phyloP scores from a whole-genome alignment of 2,797 vertebrate species.

The Argentina silus region DNA sequence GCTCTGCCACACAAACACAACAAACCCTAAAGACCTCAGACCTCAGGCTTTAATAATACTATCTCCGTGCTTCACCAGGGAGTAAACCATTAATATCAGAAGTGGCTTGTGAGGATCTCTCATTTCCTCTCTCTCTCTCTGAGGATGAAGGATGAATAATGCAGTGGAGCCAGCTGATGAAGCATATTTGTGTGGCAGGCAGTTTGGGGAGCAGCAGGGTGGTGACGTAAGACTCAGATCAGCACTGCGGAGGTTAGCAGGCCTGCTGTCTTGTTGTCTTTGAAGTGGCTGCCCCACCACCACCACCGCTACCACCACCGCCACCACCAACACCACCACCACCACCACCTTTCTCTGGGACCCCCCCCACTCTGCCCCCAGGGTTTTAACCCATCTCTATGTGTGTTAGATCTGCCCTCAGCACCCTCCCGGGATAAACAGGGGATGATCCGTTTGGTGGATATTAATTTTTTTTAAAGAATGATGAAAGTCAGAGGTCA shows the following conservation, averaged over 20 bases:
- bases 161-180: conserved; percentile 62
- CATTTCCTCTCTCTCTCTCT: conserved; percentile 38
- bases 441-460: background rate
- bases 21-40: background rate
- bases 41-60: background rate
- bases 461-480: background rate
- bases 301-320: conserved; percentile 12
- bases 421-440: background rate
- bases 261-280: conserved; percentile 18
- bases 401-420: background rate
- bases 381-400: conserved; percentile 19
- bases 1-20: background rate
- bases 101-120: conserved; percentile 37
- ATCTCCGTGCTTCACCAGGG: conserved; percentile 17
- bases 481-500: background rate
- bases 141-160: conserved; percentile 54
- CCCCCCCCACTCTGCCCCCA: background rate
- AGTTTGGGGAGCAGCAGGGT: conserved; percentile 42
- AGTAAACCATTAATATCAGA: conserved; percentile 39
- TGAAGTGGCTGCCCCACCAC: conserved; percentile 40
- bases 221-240: conserved; percentile 43
- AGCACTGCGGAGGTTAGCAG: conserved; percentile 33
- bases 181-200: conserved; percentile 52
- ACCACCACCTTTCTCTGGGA: conserved; percentile 29
- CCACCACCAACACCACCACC: conserved; percentile 16